Evolutionary conservation across 2,113 vertebrate genomes (phyloP).

Genomic region (Holacanthus passer): DNA sequence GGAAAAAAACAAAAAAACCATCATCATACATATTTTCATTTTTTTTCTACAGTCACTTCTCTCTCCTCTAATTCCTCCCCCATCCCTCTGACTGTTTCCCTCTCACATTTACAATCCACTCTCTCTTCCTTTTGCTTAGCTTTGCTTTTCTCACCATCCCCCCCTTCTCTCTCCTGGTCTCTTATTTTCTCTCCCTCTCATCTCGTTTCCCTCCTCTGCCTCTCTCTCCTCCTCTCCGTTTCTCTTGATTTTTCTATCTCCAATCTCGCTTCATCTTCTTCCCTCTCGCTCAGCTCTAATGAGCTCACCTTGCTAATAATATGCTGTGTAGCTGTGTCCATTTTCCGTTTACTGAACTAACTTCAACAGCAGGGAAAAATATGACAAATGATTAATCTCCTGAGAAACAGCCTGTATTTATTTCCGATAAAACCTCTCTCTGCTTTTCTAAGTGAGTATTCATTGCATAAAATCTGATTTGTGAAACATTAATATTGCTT

Average conservation of each 20-base stretch:
- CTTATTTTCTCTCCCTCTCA: conserved; percentile 35
- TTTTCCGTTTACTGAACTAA: conserved; percentile 1
- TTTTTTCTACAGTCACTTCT: conserved; percentile 19
- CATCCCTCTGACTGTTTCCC: conserved; percentile 24
- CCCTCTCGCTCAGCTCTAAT: conserved; percentile 16
- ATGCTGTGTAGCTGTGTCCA: background rate
- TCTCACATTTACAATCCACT: conserved; percentile 36
- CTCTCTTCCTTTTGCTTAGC: conserved; percentile 59
- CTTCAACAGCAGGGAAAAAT: background rate
- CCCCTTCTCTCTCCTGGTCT: conserved; percentile 36
- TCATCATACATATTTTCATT: background rate
- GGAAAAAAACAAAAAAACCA: conserved; percentile 18
- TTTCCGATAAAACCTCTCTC: background rate
- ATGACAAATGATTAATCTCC: conserved; percentile 30
- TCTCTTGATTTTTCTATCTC: conserved; percentile 18
- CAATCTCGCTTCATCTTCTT: conserved; percentile 1
- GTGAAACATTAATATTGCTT: conserved; percentile 52
- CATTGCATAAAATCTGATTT: conserved; percentile 62
- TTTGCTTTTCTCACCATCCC: conserved; percentile 67
- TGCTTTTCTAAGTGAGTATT: conserved; percentile 18
- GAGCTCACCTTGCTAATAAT: conserved; percentile 35
- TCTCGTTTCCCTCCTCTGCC: conserved; percentile 19
- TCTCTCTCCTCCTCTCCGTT: conserved; percentile 12
- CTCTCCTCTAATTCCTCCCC: conserved; percentile 33
- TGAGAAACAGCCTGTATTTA: conserved; percentile 13